Base-by-base conservation (phyloP, 2,113 vertebrate species). In the Aviceda subcristata region DNA sequence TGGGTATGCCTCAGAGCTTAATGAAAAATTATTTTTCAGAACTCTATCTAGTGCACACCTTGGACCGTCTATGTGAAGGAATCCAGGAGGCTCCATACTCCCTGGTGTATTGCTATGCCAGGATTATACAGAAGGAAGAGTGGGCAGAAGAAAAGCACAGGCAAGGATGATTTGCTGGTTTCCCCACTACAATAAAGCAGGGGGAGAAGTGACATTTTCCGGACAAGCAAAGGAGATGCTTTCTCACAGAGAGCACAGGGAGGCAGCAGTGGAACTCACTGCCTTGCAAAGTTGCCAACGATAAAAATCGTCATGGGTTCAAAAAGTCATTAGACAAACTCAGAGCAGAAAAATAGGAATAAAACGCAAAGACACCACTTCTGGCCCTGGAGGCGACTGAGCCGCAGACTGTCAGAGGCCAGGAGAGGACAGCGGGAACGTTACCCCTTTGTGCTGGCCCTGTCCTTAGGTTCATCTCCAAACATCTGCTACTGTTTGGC, bases 401-500 rank as follows among this genome's bases (percentile, higher is more conserved):
- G 56, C 64, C 94, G 93, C 73, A 92, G 46, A 81, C 63, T 72
- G 60, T 60, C 87, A 79, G 64, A 72, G 64, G 68, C 51, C 22
- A 22, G 77, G 51, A 74, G 39, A 78, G 60, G 69, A 72, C 14
- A 89, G 60, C 2, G 2, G 76, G 66, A 85, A 90, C 39, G 24
- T 59, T 59, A 59, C 34, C 56, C 27, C 87, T 95, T 82, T 43
- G 41, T 60, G 80, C 84, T 85, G 2, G 2, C 34, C 84, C 46
- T 56, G 60, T 56, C 73, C 84, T 92, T 56, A 71, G 19, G 24
- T 75, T 94, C 69, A 21, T 88, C 62, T 92, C 75, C n/a, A 55
- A 83, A 88, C 93, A 91, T 89, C 90, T 96, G 94, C 30, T 94
- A 26, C 59, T 59, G 18, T 46, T 82, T 82, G 93, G 87, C 74